These are phyloP conservation scores for Psephotus haematonotus DNA, from an alignment of 2,113 vertebrate genomes.

Conservation along the genomic window DNA sequence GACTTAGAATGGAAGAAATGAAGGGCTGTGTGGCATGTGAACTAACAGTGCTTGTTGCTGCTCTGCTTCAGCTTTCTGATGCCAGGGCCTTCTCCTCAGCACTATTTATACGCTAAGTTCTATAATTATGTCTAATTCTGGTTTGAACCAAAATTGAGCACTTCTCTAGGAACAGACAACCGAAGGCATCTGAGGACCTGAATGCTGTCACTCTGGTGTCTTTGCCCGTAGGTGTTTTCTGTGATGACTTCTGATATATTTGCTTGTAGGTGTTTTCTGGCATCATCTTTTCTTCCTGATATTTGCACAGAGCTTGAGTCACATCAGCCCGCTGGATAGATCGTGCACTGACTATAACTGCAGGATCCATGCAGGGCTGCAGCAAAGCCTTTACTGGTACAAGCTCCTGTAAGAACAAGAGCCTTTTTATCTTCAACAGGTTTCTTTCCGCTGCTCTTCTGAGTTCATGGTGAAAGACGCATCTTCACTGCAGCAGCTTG, in stretches of 20 bases:
- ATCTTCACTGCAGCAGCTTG: neutral
- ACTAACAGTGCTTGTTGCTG: neutral
- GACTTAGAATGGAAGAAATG: neutral
- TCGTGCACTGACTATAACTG: neutral
- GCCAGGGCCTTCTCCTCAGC: neutral
- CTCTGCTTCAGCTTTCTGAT: neutral
- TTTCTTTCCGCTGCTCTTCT: neutral
- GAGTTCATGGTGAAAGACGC: fast-evolving
- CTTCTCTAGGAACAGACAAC: neutral
- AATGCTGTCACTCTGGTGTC: neutral
- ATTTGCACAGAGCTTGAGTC: neutral
- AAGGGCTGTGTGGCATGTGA: neutral
- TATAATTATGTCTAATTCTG: neutral
- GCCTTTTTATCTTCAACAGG: neutral
- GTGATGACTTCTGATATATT: neutral
- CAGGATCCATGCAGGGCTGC: neutral
- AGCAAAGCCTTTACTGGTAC: neutral
- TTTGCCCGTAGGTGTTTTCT: neutral
- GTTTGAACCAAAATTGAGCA: neutral
- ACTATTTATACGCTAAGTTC: neutral
- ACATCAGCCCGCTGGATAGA: fast-evolving
- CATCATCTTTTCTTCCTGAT: neutral
- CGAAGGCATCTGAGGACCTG: neutral
- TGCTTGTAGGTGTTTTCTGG: neutral
- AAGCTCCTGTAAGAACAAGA: neutral